Evolutionary conservation across 2,797 vertebrate species (phyloP).

Genomic region (Sebastes itinus): DNA sequence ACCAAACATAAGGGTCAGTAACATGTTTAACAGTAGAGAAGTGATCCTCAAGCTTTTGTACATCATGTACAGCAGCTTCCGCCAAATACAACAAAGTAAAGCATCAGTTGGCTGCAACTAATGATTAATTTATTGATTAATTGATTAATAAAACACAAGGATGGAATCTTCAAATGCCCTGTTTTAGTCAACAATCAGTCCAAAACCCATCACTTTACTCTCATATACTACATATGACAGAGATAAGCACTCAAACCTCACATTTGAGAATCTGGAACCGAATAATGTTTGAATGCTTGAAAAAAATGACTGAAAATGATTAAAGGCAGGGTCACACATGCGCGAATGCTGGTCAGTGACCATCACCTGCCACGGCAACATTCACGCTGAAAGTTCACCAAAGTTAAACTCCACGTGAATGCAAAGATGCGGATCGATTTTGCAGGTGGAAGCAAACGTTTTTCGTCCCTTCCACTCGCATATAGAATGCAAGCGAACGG

Average conservation of each 20-base stretch:
- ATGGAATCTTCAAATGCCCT: background rate
- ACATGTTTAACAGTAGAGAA: background rate
- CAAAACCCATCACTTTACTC: background rate
- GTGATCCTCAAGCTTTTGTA: background rate
- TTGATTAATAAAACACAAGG: background rate
- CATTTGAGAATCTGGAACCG: background rate
- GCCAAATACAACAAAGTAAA: background rate
- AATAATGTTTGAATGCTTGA: background rate
- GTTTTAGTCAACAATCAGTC: background rate
- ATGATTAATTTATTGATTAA: background rate
- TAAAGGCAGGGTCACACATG: too few relatives aligned
- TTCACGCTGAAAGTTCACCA: too few relatives aligned
- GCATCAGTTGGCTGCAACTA: background rate
- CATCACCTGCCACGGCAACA: too few relatives aligned
- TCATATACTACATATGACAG: background rate
- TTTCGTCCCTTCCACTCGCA: too few relatives aligned
- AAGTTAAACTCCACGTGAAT: too few relatives aligned
- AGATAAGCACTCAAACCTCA: background rate
- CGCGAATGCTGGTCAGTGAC: too few relatives aligned
- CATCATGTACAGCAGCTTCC: background rate
- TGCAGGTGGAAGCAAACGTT: too few relatives aligned
- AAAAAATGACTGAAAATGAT: background rate
- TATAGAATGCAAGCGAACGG: too few relatives aligned
- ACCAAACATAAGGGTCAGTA: background rate
- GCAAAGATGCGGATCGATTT: fast-evolving